Evolutionary conservation across 2,888 invertebrate genomes (phyloP), one percentile per base, ranked within the genome.

Genomic region (Drosophila mimetica): DNA sequence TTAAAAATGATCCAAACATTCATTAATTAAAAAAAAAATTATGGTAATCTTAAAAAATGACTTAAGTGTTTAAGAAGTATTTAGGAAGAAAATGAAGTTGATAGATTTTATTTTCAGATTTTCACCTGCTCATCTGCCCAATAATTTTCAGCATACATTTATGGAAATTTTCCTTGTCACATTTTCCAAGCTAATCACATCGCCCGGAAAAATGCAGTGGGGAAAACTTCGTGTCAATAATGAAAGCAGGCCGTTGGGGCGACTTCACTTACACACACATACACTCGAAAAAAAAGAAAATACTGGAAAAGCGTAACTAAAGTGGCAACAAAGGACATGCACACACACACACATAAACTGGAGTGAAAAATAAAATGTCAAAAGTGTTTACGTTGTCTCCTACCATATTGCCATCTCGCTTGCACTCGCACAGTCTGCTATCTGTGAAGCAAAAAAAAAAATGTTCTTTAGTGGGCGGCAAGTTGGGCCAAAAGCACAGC

Each of bases 281-380:
- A 63, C 52, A 64, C 32, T n/a, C 4, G 22, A 2, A 11, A 16
- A 18, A 20, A 11, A 37, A 39, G n/a, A 32, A 32, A 22, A 13
- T 28, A 3, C 58, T 18, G 25, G 6, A 41, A 61, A 50, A 25
- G 63, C 67, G 60, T 46, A 61, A 16, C 64, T 67, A 74, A 64
- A 80, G 65, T 74, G 78, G 77, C 70, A 70, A 81, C 55, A 75
- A 76, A 78, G 76, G 73, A 76, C 63, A 53, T 60, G 46, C 37
- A 46, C 20, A 18, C 30, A 72, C 44, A 61, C 51, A 47, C 50
- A 58, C 57, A 75, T 44, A 73, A 76, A 44, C 58, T 75, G 85
- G 87, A 71, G 79, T 85, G 87, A 85, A 83, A 83, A 83, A 81
- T 76, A 85, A 77, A 86, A 85, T 87, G 83, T 83, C 85, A 83